Evolutionary conservation across 2,888 invertebrate genomes (phyloP).

Genomic region (Smittia aterrima): DNA sequence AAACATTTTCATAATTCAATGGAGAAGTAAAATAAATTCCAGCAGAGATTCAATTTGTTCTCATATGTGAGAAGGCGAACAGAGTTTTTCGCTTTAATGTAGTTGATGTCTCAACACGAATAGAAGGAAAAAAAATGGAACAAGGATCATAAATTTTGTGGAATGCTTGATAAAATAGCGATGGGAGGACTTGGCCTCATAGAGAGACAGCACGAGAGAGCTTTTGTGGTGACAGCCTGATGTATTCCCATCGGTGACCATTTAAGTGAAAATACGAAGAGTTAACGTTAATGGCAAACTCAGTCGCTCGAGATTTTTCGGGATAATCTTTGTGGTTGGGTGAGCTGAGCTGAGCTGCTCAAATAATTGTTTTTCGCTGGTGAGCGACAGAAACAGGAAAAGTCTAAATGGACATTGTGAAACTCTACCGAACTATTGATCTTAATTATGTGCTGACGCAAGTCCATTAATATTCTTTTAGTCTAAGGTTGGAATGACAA

Average conservation of each 20-base stretch:
- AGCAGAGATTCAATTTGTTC: slow-evolving; percentile 41
- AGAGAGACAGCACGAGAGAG: background rate
- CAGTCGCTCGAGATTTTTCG: slow-evolving; percentile 3
- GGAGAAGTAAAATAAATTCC: slow-evolving; percentile 23
- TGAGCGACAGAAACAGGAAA: too few species aligned
- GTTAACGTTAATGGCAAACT: slow-evolving; percentile 24
- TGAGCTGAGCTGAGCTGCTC: too few species aligned
- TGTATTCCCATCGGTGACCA: slow-evolving; percentile 29
- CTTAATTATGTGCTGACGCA: slow-evolving; percentile 38
- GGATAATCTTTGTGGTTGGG: background rate
- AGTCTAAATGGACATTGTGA: background rate
- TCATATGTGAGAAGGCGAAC: slow-evolving; percentile 14
- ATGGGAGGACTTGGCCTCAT: background rate
- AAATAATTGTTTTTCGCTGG: too few species aligned
- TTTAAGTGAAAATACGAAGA: slow-evolving; percentile 14
- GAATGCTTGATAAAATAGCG: background rate
- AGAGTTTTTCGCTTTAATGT: slow-evolving; percentile 22
- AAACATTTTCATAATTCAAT: slow-evolving; percentile 8
- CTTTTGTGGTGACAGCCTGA: slow-evolving; percentile 24
- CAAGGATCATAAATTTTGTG: slow-evolving; percentile 40
- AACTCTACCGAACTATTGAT: slow-evolving; percentile 31
- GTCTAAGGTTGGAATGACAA: background rate
- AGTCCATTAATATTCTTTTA: slow-evolving; percentile 38
- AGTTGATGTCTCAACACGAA: slow-evolving; percentile 6
- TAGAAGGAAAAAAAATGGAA: slow-evolving; percentile 3